Evolutionary conservation across 2,888 invertebrate genomes (phyloP), one percentile per base, ranked within the genome.

Genomic region (Abrostola tripartita): DNA sequence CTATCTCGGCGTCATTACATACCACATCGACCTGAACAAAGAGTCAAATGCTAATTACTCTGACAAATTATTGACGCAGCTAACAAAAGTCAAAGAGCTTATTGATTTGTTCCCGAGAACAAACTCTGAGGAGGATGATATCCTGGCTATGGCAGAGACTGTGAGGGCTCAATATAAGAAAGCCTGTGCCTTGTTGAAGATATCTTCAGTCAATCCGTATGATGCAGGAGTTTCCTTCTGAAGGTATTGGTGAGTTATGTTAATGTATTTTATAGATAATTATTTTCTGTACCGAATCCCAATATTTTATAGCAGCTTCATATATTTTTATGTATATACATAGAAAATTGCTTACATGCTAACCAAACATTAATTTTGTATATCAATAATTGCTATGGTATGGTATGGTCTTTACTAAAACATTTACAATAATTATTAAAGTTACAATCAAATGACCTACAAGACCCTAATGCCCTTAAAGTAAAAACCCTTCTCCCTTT

Each of bases 161-260:
- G 96, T 98, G 53, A 95, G 97, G 76, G 95, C 95, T 0, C 95
- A 96, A 56, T 97, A 96, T 84, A 97, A 96, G 76, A 97, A 96
- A 82, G 89, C 96, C 11, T 97, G 96, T 88, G 95, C 97, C 0
- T 85, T 96, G 56, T 86, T 97, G 41, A 97, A 96, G 90, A 95
- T 96, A 77, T 90, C 95, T 74, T 89, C 95, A 0, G 78, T 79
- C 0, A 95, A 95, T 81, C 96, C 96, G 6, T 96, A 96, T 85
- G 89, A 90, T 67, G 95, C 95, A 79, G 93, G 93, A 64, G 90
- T 96, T 59, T 95, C 96, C 53, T 97, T 96, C 91, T 96, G 88
- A 95, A 56, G 44, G 68, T 56, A 8, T 71, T 72, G 52, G 84
- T 82, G 85, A 84, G 68, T 54, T 44, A 14, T 37, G 24, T 24